Evolutionary conservation across 2,797 vertebrate genomes (phyloP), one percentile per base, ranked within the genome.

Genomic region (Enteromius paludinosus): DNA sequence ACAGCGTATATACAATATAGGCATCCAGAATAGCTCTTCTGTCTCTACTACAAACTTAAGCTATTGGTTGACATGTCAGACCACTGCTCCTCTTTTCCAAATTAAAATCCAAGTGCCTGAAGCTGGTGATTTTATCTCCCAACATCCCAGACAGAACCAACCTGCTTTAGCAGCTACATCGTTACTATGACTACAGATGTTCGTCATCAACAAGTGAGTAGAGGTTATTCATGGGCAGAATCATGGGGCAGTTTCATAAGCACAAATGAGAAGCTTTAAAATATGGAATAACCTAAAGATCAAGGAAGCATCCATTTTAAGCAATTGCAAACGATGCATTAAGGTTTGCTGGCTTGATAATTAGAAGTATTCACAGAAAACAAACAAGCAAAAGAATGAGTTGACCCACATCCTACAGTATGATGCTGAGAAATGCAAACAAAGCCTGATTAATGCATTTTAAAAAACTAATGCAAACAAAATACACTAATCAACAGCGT

Each of bases 401-500:
- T 25, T 49, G 66, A 86, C 76, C 41, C 54, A 72, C 38, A 62
- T 81, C 5, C 43, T 47, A 15, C 49, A 73, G 52, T 33, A 64
- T 41, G 25, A 83, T 54, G 3, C 69, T 20, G 33, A 12, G 52
- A 86, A 66, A 71, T 6, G 25, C 74, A 74, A 59, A 10, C 25
- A 49, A 78, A 74, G 33, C 79, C 62, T 62, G 52, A 28, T 15
- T 81, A 49, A 49, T 47, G 56, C 66, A 62, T 66, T n/a, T 35
- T 62, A 52, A 59, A 52, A 70, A 70, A 82, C 61, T 14, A 23
- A 83, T 70, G 65, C 52, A 54, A 77, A 76, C 61, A 61, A 30
- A 80, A 79, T 41, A 72, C 65, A 75, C 81, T 72, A 54, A 84
- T 59, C 59, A 77, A n/a, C 20, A 14, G 49, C 7, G 1, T 65